Conservation (phyloP, 37 sponge, comb jelly and placozoan genomes). For the Crambe crambe region DNA sequence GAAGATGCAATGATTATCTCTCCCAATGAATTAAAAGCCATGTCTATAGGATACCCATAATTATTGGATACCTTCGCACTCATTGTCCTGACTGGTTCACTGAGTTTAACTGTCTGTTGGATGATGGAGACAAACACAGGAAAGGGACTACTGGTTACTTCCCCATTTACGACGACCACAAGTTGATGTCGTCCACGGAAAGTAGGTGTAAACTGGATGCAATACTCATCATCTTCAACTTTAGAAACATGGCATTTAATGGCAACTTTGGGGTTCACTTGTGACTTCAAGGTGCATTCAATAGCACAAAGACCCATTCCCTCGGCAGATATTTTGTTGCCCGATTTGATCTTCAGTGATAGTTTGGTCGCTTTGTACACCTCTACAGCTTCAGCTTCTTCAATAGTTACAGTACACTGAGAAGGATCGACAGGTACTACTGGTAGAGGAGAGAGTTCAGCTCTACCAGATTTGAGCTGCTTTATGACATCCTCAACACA, state of each 20-base stretch:
- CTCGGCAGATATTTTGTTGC: background rate
- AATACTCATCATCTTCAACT: background rate
- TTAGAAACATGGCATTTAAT: background rate
- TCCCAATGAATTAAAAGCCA: background rate
- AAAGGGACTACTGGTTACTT: background rate
- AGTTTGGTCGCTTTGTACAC: background rate
- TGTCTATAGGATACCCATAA: too few species aligned
- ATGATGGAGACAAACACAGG: background rate
- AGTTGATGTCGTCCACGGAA: conserved; percentile 6
- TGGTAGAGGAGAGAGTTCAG: too few species aligned
- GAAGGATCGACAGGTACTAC: background rate
- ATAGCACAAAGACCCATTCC: background rate
- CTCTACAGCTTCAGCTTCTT: background rate
- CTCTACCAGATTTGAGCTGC: too few species aligned
- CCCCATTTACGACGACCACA: background rate
- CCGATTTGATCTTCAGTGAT: background rate
- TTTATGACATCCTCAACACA: too few species aligned
- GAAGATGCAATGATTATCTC: background rate
- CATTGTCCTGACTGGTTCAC: background rate
- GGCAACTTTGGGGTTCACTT: background rate
- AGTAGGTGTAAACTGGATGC: background rate
- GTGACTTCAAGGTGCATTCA: background rate
- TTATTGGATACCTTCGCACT: too few species aligned
- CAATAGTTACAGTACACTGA: background rate
- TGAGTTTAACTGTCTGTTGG: background rate